A percentile compares a stretch with the other conserved stretches of the same genome.
Evolutionary conservation across 2,113 vertebrate genomes (phyloP).

Genomic region (Erythrocercus mccallii): DNA sequence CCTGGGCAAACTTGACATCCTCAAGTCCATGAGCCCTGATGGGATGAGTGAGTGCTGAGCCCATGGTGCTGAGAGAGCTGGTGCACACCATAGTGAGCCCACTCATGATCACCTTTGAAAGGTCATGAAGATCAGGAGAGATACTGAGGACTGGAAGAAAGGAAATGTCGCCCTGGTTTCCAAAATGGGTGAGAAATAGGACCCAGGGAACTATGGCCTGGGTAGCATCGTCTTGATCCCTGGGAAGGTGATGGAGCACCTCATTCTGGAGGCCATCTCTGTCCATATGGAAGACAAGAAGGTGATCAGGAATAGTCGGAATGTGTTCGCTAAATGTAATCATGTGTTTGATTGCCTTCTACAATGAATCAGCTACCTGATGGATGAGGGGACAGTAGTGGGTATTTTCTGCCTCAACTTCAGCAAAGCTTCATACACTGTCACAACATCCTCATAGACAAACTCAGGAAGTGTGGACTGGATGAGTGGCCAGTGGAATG

Average conservation of each 20-base stretch:
- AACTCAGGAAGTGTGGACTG: neutral
- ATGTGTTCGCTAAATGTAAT: neutral
- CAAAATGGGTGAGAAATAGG: neutral
- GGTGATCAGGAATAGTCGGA: neutral
- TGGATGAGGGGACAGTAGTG: neutral
- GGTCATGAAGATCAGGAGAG: neutral
- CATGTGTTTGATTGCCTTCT: neutral
- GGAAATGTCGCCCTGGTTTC: neutral
- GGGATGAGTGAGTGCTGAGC: neutral
- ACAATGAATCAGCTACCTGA: neutral
- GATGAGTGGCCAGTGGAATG: too few species aligned
- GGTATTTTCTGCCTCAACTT: neutral
- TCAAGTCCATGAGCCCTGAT: neutral
- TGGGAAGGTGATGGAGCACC: neutral
- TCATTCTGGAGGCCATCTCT: neutral
- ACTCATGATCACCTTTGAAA: neutral
- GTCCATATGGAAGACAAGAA: neutral
- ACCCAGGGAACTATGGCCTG: accelerated
- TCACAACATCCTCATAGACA: neutral
- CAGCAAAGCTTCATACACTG: neutral
- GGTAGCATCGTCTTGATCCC: accelerated
- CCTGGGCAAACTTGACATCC: neutral
- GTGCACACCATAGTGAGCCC: accelerated
- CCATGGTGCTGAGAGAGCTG: neutral
- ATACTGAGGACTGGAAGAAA: neutral